A percentile compares a stretch with the other conserved stretches of the same genome.
Evolutionary conservation across 2,113 vertebrate genomes (phyloP).

Genomic region (Regulus satrapa): DNA sequence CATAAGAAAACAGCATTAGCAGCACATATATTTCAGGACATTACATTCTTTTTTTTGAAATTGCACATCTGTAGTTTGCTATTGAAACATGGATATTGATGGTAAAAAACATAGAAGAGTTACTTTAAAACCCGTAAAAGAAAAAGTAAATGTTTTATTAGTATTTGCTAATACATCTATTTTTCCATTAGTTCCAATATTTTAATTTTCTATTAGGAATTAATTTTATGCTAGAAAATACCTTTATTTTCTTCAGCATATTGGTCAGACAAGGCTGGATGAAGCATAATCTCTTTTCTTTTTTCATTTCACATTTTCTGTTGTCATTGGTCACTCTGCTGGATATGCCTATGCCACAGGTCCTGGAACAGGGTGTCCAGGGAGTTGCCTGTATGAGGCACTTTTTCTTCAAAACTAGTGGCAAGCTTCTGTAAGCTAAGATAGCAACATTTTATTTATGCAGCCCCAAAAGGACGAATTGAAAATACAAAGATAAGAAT

Average conservation of each 20-base stretch:
- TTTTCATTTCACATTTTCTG: conserved; percentile 87
- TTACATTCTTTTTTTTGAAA: neutral
- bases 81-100: neutral
- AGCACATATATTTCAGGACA: neutral
- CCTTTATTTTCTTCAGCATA: conserved; percentile 79
- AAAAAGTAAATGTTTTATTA: neutral
- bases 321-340: conserved; percentile 89
- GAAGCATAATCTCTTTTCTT: conserved; percentile 86
- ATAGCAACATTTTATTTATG: neutral
- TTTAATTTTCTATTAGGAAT: neutral
- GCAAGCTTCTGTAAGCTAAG: conserved; percentile 90
- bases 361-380: conserved; percentile 92
- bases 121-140: neutral
- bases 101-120: neutral
- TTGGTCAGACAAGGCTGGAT: conserved; percentile 84
- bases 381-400: conserved; percentile 90
- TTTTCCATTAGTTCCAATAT: neutral
- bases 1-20: neutral
- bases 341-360: conserved; percentile 92
- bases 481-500: neutral
- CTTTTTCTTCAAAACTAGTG: conserved; percentile 88
- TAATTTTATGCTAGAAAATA: conserved; percentile 40
- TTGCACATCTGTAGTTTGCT: neutral
- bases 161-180: neutral
- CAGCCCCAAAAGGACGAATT: neutral